phyloP scores from a whole-genome alignment of 2,797 vertebrate species.

The Meda fulgida region DNA sequence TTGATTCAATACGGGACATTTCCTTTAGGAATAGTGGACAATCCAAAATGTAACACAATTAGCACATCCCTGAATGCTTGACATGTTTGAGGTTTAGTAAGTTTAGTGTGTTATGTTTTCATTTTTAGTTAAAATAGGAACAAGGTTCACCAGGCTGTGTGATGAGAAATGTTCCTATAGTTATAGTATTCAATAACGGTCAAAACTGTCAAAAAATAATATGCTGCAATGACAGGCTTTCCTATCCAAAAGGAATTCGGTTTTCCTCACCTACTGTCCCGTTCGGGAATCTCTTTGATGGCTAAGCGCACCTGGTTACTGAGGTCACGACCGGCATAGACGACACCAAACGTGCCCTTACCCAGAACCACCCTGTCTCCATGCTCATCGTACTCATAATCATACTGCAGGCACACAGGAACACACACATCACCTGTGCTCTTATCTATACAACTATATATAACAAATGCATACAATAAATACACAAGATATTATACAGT shows the following conservation, averaged over 20 bases:
- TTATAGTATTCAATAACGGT: background rate
- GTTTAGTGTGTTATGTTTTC: background rate
- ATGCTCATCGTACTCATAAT: constrained; percentile 97
- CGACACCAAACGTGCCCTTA: constrained; percentile 95
- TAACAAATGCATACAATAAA: background rate
- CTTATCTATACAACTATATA: background rate
- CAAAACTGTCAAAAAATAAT: background rate
- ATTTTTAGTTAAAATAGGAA: background rate
- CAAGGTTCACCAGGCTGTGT: background rate
- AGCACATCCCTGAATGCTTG: background rate
- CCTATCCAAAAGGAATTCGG: background rate
- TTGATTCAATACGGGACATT: background rate
- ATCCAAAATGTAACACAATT: background rate
- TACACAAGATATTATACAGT: background rate
- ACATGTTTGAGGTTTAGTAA: background rate
- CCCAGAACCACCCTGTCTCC: constrained; percentile 92
- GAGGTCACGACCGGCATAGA: constrained; percentile 95
- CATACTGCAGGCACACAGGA: constrained; percentile 81
- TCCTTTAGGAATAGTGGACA: background rate
- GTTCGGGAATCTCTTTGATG: constrained; percentile 98
- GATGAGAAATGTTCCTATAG: too few relatives aligned
- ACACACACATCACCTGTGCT: background rate
- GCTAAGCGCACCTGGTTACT: constrained; percentile 99
- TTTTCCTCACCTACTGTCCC: constrained; percentile 90
- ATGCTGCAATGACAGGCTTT: background rate